Evolutionary conservation across 2,113 vertebrate species (phyloP), one percentile per base, ranked within the genome.

Genomic region (Corydoras maculifer): DNA sequence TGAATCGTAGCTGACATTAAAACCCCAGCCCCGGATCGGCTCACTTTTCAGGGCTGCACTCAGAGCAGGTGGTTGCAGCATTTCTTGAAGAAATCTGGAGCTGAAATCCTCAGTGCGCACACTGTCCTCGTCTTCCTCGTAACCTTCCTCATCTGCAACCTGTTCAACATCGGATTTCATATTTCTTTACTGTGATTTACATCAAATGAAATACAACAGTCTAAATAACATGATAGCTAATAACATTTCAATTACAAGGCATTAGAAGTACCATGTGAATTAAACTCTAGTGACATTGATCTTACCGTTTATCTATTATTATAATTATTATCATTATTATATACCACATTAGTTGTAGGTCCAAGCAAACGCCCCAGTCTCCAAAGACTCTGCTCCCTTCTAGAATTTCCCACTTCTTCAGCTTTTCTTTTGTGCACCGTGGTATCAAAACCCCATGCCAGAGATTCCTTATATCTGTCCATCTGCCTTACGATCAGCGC

Each of bases 91-190:
- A 79, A 91, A 93, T 18, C 81, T 67, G 13, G 72, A 58, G 14
- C 79, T 82, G 0, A 92, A 90, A 77, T 94, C 91, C 71, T 93
- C 91, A 0, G 91, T 93, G 80, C 88, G 81, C 73, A 91, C 31
- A 61, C 90, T 91, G 65, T 90, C 90, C 49, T 84, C 85, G 75
- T 68, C 75, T 71, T 85, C 31, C 0, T 0, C 29, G 7, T 43
- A 43, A 65, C 73, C 51, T 71, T 31, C 30, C 43, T 14, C 51
- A 49, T 8, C 76, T 15, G 62, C 12, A 30, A 57, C 7, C 57
- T 80, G 32, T 2, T 8, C 0, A 31, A 57, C 2, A 14, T 57
- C 51, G 11, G 2, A 53, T 43, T 4, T 43, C 35, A 43, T 43
- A 25, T 25, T 25, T 25, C 18, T 1, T 25, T 25, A 43, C 35